phyloP scores from a whole-genome alignment of 2,113 vertebrate species.

The Albula glossodonta region DNA sequence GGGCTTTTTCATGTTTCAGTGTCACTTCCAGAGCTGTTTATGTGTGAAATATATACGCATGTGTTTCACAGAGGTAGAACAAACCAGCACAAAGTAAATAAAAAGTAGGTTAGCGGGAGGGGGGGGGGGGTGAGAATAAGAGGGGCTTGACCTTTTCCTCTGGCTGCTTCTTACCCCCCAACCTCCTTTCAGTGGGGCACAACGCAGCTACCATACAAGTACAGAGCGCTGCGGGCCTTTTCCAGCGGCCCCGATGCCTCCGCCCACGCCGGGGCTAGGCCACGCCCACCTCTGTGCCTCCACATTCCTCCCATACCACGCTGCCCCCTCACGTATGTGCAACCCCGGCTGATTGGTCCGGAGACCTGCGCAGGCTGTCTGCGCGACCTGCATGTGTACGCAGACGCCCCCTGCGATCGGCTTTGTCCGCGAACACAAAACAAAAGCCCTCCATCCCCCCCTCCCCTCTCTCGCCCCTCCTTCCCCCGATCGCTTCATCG shows the following conservation, averaged over 20 bases:
- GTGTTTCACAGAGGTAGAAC: no score
- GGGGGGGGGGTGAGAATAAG: not conserved
- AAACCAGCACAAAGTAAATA: not conserved
- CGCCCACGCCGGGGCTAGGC: not conserved
- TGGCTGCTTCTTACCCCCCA: not conserved
- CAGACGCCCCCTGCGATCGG: not conserved
- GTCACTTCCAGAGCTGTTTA: no score
- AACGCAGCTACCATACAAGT: not conserved
- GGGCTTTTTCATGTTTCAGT: no score
- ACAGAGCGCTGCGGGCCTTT: not conserved
- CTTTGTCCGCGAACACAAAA: not conserved
- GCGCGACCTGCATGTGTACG: not conserved
- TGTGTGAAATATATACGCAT: no score
- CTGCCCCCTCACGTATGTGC: conserved; percentile 20
- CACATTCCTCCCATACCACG: conserved; percentile 26
- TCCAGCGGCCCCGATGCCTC: not conserved
- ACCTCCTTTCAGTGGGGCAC: not conserved
- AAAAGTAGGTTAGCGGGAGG: not conserved
- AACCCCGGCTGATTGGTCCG: conserved; percentile 2
- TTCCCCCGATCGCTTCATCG: not conserved
- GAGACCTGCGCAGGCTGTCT: not conserved
- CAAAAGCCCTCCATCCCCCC: not conserved
- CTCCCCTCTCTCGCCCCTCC: not conserved
- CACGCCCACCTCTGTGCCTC: conserved; percentile 6
- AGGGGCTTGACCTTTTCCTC: not conserved